Evolutionary conservation across 2,797 vertebrate genomes (phyloP).

Genomic region (Gobio occitaniae): DNA sequence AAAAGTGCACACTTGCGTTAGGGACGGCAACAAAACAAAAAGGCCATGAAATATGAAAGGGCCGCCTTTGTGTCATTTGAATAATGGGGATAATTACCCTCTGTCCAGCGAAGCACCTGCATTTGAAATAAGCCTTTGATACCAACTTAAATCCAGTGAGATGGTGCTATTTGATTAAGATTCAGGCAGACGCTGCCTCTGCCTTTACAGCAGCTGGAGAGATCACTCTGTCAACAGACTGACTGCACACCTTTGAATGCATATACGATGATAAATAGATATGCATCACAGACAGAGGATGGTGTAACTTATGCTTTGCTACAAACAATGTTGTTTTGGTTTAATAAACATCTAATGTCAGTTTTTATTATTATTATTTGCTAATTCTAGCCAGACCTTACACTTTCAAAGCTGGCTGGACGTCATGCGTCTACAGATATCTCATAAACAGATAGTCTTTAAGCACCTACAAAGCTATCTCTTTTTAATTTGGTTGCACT

Average conservation of each 20-base stretch:
- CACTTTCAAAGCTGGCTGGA: constrained; percentile 21
- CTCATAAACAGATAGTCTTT: constrained; percentile 43
- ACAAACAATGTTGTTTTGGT: neutral
- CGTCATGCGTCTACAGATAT: constrained; percentile 14
- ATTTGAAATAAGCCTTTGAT: constrained; percentile 73
- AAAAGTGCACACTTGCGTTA: constrained; percentile 54
- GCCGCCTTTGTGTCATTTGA: constrained; percentile 76
- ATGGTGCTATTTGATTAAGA: constrained; percentile 61
- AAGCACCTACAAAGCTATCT: constrained; percentile 49
- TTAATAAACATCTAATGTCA: constrained; percentile 20
- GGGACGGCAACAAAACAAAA: constrained; percentile 68
- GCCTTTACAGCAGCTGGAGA: constrained; percentile 44
- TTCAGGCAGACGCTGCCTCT: constrained; percentile 48
- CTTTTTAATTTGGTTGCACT: constrained; percentile 50
- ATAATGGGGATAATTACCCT: constrained; percentile 80
- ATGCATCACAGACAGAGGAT: neutral
- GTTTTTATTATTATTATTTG: constrained; percentile 32
- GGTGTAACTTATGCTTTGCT: constrained; percentile 5
- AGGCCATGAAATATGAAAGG: constrained; percentile 77
- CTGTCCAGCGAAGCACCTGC: constrained; percentile 72
- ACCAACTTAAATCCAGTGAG: constrained; percentile 65
- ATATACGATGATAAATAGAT: constrained; percentile 14
- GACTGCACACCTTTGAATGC: constrained; percentile 42
- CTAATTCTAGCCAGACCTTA: constrained; percentile 16
- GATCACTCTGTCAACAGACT: constrained; percentile 42